Base-by-base conservation (phyloP, 2,113 vertebrate genomes). In the Pomatorhinus ruficollis region DNA sequence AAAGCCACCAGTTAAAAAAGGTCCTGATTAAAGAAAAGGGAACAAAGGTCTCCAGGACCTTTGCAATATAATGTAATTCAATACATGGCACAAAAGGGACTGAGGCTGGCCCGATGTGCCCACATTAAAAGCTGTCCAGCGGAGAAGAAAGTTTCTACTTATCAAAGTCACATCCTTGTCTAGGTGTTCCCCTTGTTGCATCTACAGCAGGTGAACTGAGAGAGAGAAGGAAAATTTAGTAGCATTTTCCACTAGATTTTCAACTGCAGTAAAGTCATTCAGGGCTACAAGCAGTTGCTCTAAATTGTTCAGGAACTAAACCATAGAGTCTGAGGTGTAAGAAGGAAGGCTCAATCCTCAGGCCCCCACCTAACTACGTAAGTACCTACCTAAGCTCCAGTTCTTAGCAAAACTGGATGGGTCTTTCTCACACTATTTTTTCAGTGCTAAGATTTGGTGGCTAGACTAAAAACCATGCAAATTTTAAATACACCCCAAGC, bases 291-390 rank as follows among this genome's bases (percentile, higher is more conserved):
- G 20, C 22, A 33, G 15, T 5, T 91, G 47, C 24, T 81, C 5
- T 70, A 31, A 54, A 50, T n/a, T 63, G 75, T 49, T 68, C 31
- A 37, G 28, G 15, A 47, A 60, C 16, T 22, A 13, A 71, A 82
- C 17, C 12, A 45, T 2, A 68, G 11, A 40, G 18, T 7, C 27
- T 81, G 27, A 78, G 11, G 2, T 40, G 4, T 39, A 53, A 80
- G 35, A 92, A 65, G 39, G 6, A 54, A 39, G 20, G 12, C 6
- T 56, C 8, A 60, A 17, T 45, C 42, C 53, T 42, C 49, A 95
- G 40, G 15, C 1, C 7, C 4, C 5, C 11, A 63, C 11, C 8
- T 37, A 47, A 23, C 14, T 33, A 63, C 0, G 0, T 21, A 65
- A 35, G 21, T 30, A 91, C 12, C 12, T 8, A 49, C 15, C 10